These are phyloP conservation scores for Matsumurasca onukii DNA, from an alignment of 1,140 invertebrate genomes.

Conservation along the genomic window DNA sequence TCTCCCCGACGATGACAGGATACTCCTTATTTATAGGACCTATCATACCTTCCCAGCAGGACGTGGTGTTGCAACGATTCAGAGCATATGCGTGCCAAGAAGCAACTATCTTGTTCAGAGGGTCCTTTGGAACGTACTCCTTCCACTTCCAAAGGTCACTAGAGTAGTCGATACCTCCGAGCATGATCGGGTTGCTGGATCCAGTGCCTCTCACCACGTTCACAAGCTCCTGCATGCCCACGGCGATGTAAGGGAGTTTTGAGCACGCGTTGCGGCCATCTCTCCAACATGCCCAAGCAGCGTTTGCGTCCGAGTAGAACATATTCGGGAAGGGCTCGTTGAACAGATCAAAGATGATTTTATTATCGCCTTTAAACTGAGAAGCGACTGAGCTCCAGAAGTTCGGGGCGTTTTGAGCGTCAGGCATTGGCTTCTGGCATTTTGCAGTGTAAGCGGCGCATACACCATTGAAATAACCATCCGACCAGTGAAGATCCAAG, in stretches of 20 bases:
- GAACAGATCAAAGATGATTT: slow-evolving; percentile 8
- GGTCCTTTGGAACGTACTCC: background rate
- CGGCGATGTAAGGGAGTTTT: background rate
- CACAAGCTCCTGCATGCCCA: background rate
- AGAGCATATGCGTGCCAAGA: background rate
- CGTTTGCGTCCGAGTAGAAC: background rate
- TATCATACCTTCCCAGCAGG: background rate
- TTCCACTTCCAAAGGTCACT: background rate
- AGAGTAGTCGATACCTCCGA: background rate
- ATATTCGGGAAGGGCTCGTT: background rate
- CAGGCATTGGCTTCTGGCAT: slow-evolving; percentile 1
- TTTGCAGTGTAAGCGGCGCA: background rate
- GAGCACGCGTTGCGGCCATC: background rate
- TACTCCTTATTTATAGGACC: background rate
- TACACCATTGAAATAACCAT: background rate
- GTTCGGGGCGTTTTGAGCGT: background rate
- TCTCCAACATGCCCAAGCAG: background rate
- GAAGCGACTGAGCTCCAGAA: background rate
- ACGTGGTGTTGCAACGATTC: background rate
- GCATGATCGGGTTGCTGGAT: background rate
- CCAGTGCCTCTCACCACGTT: background rate
- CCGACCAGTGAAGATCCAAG: background rate
- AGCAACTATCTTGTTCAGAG: background rate
- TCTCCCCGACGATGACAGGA: background rate
- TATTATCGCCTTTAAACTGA: slow-evolving; percentile 1